phyloP scores from a whole-genome alignment of 2,797 vertebrate species.

The Glossophaga mutica region DNA sequence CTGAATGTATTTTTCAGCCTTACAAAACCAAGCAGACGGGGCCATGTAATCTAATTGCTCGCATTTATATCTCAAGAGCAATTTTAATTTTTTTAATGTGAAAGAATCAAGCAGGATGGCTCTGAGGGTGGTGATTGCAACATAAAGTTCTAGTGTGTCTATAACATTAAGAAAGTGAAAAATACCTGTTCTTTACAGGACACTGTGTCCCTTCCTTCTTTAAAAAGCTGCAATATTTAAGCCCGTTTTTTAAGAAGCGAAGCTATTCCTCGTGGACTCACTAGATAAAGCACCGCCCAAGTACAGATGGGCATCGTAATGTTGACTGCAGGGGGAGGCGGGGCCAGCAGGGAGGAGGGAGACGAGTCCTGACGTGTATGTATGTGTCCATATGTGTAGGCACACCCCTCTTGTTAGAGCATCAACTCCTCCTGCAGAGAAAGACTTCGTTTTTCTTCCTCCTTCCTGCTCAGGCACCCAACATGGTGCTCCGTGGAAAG shows the following conservation, averaged over 20 bases:
- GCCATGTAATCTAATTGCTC: rapidly evolving
- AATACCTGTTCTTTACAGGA: background rate
- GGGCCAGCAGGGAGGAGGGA: background rate
- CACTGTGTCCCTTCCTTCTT: background rate
- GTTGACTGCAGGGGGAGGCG: background rate
- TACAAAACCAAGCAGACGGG: background rate
- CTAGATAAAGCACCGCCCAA: background rate
- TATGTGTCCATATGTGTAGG: background rate
- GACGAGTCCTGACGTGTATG: background rate
- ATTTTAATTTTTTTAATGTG: background rate
- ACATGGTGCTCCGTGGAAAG: background rate
- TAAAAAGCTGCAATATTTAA: background rate
- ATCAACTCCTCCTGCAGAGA: background rate
- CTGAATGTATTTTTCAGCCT: background rate
- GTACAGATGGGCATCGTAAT: rapidly evolving
- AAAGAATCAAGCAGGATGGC: background rate
- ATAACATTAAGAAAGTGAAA: background rate
- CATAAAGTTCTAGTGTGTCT: background rate
- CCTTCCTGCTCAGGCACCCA: background rate
- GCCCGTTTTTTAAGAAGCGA: background rate
- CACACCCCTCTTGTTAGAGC: background rate
- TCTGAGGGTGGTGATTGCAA: background rate
- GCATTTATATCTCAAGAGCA: background rate
- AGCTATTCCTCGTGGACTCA: background rate
- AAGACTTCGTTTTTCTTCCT: background rate